Conservation (phyloP, 2,888 invertebrate species). For the Pyrgus malvae region DNA sequence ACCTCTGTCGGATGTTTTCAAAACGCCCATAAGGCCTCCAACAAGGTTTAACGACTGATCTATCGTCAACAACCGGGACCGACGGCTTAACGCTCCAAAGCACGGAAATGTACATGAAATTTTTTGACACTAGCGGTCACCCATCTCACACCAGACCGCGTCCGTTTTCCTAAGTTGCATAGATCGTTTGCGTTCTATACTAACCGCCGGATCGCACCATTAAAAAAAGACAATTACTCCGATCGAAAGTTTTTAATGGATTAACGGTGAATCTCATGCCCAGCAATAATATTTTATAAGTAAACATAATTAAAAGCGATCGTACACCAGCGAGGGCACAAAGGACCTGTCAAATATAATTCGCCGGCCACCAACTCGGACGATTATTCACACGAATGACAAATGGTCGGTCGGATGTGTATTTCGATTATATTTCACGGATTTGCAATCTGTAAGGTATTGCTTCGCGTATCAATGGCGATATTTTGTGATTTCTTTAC, state of each 20-base stretch:
- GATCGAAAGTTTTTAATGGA: neutral
- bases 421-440: conserved; percentile 56
- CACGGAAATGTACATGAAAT: no score
- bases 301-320: conserved; percentile 24
- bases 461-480: conserved; percentile 16
- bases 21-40: no score
- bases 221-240: no score
- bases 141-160: no score
- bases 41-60: no score
- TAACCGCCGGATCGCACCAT: no score
- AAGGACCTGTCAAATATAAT: conserved; percentile 62
- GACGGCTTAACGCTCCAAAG: no score
- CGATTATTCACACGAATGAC: conserved; percentile 70
- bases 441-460: conserved; percentile 56
- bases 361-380: conserved; percentile 45
- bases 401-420: conserved; percentile 51
- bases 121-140: no score
- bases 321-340: conserved; percentile 32
- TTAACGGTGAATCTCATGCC: neutral
- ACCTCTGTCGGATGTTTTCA: no score
- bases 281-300: conserved; percentile 18
- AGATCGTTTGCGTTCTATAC: no score
- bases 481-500: conserved; percentile 14
- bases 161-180: no score
- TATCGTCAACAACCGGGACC: no score